Conservation (phyloP, 2,888 invertebrate species). For the Tethea ocularis region DNA sequence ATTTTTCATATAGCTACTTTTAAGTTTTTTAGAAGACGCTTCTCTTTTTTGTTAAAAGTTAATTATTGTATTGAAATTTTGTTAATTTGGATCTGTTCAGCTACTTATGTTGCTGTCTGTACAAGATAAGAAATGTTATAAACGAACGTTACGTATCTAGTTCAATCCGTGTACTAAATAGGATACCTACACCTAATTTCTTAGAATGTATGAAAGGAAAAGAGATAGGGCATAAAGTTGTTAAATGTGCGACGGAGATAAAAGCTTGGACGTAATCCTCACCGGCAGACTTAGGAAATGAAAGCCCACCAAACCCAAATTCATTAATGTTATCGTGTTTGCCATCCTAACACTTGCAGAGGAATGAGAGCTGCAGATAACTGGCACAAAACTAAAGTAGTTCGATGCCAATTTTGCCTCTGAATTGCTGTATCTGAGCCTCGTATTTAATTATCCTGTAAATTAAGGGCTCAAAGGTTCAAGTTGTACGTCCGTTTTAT, state of each 20-base stretch:
- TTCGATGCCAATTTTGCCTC: conserved; percentile 17
- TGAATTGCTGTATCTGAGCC: conserved; percentile 3
- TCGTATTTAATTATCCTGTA: not conserved
- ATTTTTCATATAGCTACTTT: no score
- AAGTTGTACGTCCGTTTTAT: no score
- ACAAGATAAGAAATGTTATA: not conserved
- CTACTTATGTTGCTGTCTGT: no score
- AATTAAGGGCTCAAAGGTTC: no score
- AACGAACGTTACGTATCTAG: not conserved
- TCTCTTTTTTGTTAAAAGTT: no score
- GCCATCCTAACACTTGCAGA: conserved; percentile 54
- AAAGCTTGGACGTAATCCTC: conserved; percentile 45
- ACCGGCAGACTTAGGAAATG: conserved; percentile 63
- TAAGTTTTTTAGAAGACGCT: no score
- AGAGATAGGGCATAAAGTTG: conserved; percentile 20
- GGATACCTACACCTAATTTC: not conserved
- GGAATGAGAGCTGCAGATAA: conserved; percentile 48
- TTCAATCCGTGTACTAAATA: not conserved
- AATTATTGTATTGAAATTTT: no score
- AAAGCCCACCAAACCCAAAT: conserved; percentile 68
- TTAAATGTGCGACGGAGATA: conserved; percentile 34
- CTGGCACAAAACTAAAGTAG: conserved; percentile 23
- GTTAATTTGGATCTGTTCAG: no score
- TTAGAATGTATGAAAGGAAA: conserved; percentile 20
- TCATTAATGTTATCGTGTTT: conserved; percentile 69